Percentiles rank a stretch among this genome's conserved stretches.
Evolutionary conservation across 2,797 vertebrate species (phyloP).

Genomic region (Rhinichthys osculus): DNA sequence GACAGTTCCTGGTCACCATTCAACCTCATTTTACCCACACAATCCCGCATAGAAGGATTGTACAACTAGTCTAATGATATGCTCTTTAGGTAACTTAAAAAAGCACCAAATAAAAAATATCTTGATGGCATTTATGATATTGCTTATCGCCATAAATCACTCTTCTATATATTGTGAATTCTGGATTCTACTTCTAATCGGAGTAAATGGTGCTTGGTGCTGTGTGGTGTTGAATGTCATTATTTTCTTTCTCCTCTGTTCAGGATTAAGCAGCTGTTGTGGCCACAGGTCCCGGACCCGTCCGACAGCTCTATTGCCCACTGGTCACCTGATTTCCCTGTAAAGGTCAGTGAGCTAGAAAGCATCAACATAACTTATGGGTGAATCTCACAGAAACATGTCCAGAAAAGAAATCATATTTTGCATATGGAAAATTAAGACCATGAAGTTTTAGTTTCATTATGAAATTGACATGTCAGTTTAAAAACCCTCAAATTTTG

Average conservation of each 20-base stretch:
- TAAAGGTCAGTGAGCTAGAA: slow-evolving; percentile 78
- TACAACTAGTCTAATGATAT: not conserved
- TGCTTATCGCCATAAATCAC: not conserved
- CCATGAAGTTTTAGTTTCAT: no score
- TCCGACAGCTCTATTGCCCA: slow-evolving; percentile 92
- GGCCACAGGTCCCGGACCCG: slow-evolving; percentile 94
- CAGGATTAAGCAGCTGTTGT: slow-evolving; percentile 92
- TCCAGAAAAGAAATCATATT: no score
- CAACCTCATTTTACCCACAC: no score
- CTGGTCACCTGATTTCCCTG: slow-evolving; percentile 91
- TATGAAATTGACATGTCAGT: no score
- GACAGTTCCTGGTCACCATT: not conserved
- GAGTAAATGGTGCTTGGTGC: not conserved
- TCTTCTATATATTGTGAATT: not conserved
- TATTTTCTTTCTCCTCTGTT: slow-evolving; percentile 33
- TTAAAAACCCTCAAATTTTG: no score
- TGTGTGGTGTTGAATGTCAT: not conserved
- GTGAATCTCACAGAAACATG: not conserved
- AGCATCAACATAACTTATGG: not conserved
- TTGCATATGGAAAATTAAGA: no score
- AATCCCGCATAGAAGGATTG: not conserved
- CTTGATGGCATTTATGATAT: no score
- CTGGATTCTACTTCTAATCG: not conserved
- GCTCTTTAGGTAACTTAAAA: not conserved
- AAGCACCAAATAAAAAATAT: not conserved